These are phyloP conservation scores for Trissolcus brochymenae DNA, from an alignment of 2,888 invertebrate species.

Conservation along the genomic window DNA sequence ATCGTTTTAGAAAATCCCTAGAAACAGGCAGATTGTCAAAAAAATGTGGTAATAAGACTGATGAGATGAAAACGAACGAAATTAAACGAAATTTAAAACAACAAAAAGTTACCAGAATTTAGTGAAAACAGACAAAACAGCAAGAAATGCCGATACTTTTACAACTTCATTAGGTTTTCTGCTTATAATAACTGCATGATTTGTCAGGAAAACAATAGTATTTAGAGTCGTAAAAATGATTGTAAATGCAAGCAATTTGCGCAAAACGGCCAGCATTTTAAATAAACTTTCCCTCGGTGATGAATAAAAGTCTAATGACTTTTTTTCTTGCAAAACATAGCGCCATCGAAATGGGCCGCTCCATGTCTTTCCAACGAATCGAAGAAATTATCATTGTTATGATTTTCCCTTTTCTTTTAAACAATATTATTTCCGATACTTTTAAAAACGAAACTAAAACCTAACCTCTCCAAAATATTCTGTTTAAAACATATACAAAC, in stretches of 20 bases:
- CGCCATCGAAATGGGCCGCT: background rate
- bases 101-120: too few relatives aligned
- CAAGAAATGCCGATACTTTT: background rate
- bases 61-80: too few relatives aligned
- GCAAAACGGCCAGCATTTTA: slow-evolving; percentile 7
- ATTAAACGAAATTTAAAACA: too few relatives aligned
- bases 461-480: too few relatives aligned
- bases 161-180: slow-evolving; percentile 1
- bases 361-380: background rate
- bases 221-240: slow-evolving; percentile 1
- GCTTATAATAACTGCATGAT: background rate
- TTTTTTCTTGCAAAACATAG: slow-evolving; percentile 7
- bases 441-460: too few relatives aligned
- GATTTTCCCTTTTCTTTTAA: background rate
- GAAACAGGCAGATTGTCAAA: too few relatives aligned
- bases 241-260: slow-evolving; percentile 4
- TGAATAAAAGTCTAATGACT: slow-evolving; percentile 14
- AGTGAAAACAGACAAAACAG: too few relatives aligned
- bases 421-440: background rate
- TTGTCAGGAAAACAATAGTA: slow-evolving; percentile 1
- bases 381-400: background rate
- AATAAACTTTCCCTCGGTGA: slow-evolving; percentile 16
- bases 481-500: too few relatives aligned
- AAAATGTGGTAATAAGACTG: too few relatives aligned
- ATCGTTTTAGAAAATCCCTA: too few relatives aligned